Base-by-base conservation (phyloP, 2,797 vertebrate species). In the Fistularia commersonii region DNA sequence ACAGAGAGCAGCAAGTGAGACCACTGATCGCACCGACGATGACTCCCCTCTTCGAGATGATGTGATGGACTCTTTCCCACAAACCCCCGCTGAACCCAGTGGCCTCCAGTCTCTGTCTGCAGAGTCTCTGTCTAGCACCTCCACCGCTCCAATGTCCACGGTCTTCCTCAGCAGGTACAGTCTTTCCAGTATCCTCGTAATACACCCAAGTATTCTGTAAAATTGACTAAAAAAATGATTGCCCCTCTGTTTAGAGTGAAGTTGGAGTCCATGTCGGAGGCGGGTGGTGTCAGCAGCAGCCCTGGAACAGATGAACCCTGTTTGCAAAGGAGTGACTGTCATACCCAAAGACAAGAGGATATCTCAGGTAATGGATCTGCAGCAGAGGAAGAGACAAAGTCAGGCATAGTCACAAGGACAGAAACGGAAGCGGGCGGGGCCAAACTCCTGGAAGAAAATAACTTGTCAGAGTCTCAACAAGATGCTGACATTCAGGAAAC, bases 1-100 rank as follows among this genome's bases (percentile, higher is more conserved):
- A 33, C 96, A 98, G 86, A 89, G 96, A 57, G 96, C 96, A 0
- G 95, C 96, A 45, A 98, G 96, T 1, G 96, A 98, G 82, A 97
- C 93, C 79, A 92, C 91, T 13, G 94, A 98, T 59, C 93, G 92
- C 45, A 90, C 91, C 1, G 92, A 91, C 39, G 89, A 88, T 0
- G 91, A 90, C 6, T 70, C 86, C 0, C 84, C 90, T 59, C 67
- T 77, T 0, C 86, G 84, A 65, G 86, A 91, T 64, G 81, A 89
- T 31, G 48, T 67, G 52, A 66, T 62, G 11, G 88, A 90, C 57
- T 92, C 90, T 73, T 91, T 92, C 8, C 84, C 82, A 35, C 87
- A 56, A 38, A 78, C 87, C 0, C 90, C 88, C 3, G 83, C 83
- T 9, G 74, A 82, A 43, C 80, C 74, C 46, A 81, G 88, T 23